These are phyloP conservation scores for Lasioglossum pauxillum DNA, from an alignment of 2,888 invertebrate genomes.

Conservation along the genomic window DNA sequence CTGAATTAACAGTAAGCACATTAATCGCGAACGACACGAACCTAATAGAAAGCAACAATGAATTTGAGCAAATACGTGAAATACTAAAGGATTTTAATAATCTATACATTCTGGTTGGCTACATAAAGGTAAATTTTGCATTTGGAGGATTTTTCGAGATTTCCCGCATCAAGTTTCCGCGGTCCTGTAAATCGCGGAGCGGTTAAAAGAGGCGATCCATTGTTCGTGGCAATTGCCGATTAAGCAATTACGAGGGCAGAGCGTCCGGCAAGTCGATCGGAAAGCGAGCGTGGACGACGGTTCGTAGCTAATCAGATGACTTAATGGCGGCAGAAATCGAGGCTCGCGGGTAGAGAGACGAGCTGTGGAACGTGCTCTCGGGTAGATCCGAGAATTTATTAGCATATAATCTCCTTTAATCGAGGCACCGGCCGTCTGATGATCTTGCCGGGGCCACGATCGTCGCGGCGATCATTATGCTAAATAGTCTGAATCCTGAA, in stretches of 20 bases:
- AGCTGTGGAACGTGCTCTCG: not conserved
- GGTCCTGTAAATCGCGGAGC: not conserved
- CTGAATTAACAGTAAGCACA: too few relatives aligned
- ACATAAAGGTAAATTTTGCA: not conserved
- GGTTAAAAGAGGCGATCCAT: conserved; percentile 27
- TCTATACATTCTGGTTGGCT: too few relatives aligned
- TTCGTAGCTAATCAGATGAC: conserved; percentile 65
- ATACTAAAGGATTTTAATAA: too few relatives aligned
- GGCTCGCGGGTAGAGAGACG: conserved; percentile 30
- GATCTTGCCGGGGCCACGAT: conserved; percentile 41
- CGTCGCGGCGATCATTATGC: conserved; percentile 62
- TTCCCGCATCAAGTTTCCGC: not conserved
- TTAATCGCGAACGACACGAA: too few relatives aligned
- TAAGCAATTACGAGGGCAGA: conserved; percentile 64
- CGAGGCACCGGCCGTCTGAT: conserved; percentile 57
- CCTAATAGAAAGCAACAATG: too few relatives aligned
- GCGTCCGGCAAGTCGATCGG: conserved; percentile 56
- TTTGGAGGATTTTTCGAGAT: not conserved
- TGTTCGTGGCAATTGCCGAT: conserved; percentile 60
- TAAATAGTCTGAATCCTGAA: conserved; percentile 59
- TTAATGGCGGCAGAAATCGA: conserved; percentile 61
- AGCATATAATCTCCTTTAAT: conserved; percentile 69
- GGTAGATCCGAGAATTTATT: conserved; percentile 59
- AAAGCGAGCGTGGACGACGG: conserved; percentile 57
- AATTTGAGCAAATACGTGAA: too few relatives aligned